Evolutionary conservation across 53 echinoderm and acorn worm species (phyloP), one percentile per base, ranked within the genome.

Genomic region (Mesocentrotus franciscanus): DNA sequence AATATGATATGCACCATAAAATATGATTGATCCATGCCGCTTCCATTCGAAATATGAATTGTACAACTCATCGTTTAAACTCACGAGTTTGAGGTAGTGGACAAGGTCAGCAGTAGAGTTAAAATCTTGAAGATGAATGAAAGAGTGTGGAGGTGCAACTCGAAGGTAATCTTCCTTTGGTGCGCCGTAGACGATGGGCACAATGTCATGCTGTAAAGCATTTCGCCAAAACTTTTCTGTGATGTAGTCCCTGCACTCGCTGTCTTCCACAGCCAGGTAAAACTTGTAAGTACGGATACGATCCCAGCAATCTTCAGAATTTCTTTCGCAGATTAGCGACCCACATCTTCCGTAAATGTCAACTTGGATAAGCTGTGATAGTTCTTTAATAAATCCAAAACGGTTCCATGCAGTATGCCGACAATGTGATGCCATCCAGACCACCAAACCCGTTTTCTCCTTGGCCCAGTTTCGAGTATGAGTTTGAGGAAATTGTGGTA

Each of bases 21-120:
- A 8, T 8, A 8, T 56, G 7, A 85, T 36, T 13, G 55, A 29
- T 24, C 95, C 95, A 39, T 74, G 20, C 39, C 76, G 75, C 26
- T 92, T 95, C 95, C 95, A 95, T 35, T 78, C 26, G 35, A 95
- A 95, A 91, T 78, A 95, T 78, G 75, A 36, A 61, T 95, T 95
- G 59, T 91, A 95, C 58, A 95, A 39, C 1, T 59, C 26, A 56
- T 90, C 91, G 81, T 91, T 78, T 34, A 27, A 56, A 91, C 78
- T 62, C 17, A 95, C 12, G 16, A 85, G 42, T n/a, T 36, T 76
- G 0, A 95, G 18, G 60, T 91, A 95, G 2, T 95, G 30, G 32
- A 27, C 75, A 26, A 95, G 61, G 1, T 95, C 95, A 0, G 4
- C 22, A 8, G 92, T 39, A 20, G 59, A 60, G 5, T 90, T 56